Conservation (phyloP, 2,888 invertebrate genomes). For the Conchocele bisecta region DNA sequence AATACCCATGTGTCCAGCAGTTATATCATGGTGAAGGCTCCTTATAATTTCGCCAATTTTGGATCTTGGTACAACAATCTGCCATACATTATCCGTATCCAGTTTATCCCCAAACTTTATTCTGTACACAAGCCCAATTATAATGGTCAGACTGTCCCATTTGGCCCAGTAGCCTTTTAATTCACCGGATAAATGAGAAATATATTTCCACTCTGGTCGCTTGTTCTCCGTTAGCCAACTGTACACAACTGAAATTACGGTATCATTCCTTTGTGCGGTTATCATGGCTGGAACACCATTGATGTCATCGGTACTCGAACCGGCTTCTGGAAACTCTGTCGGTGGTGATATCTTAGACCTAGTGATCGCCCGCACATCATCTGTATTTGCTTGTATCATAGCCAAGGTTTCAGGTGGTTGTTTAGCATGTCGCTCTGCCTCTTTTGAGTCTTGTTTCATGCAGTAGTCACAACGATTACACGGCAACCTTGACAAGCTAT, state of each 20-base stretch:
- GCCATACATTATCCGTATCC: background rate
- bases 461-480: conserved; percentile 5
- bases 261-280: background rate
- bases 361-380: too few species aligned
- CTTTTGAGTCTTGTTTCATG: background rate
- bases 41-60: background rate
- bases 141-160: background rate
- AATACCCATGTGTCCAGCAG: background rate
- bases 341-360: too few species aligned
- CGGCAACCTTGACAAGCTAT: background rate
- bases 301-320: too few species aligned
- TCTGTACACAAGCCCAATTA: background rate
- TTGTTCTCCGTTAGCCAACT: background rate
- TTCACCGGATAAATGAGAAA: background rate
- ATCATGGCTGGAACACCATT: too few species aligned
- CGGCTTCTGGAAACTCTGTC: too few species aligned
- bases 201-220: background rate
- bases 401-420: too few species aligned
- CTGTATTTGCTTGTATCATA: too few species aligned
- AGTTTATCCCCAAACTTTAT: background rate
- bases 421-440: too few species aligned
- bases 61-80: background rate
- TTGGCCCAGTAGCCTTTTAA: background rate
- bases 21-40: background rate
- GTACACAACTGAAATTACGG: background rate